phyloP scores from a whole-genome alignment of 1,140 invertebrate genomes.

The Drosophila novamexicana region DNA sequence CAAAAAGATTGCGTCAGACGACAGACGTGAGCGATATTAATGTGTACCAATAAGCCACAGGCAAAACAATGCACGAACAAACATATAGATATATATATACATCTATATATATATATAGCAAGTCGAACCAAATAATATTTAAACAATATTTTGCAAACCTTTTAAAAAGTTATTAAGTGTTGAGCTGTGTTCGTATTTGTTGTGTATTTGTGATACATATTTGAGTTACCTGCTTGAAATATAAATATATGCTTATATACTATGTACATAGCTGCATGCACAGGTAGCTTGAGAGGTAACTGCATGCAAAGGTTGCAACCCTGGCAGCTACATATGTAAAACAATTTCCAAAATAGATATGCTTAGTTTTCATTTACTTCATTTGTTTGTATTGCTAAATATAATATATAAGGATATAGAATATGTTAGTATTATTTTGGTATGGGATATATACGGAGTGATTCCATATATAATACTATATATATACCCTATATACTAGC shows the following conservation, averaged over 20 bases:
- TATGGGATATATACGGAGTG: too few species aligned
- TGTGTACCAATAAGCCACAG: conserved; percentile 30
- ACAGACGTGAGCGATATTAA: conserved; percentile 62
- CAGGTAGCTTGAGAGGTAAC: conserved; percentile 27
- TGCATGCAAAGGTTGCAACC: not conserved
- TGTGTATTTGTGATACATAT: conserved; percentile 45
- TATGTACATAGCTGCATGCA: not conserved
- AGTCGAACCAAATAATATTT: conserved; percentile 74
- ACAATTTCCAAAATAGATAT: too few species aligned
- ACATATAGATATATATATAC: conserved; percentile 3
- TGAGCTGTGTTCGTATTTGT: conserved; percentile 23
- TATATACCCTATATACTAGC: too few species aligned
- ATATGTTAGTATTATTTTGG: too few species aligned
- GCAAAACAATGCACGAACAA: conserved; percentile 10
- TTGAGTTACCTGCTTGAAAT: conserved; percentile 36
- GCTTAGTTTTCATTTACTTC: too few species aligned
- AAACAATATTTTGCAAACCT: conserved; percentile 75
- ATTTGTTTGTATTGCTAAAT: too few species aligned
- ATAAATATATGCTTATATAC: conserved; percentile 7
- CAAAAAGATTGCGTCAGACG: conserved; percentile 66
- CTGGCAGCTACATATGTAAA: not conserved
- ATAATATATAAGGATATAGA: too few species aligned
- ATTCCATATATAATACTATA: too few species aligned
- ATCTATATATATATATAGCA: conserved; percentile 7
- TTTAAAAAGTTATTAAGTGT: conserved; percentile 73